phyloP scores from a whole-genome alignment of 2,797 vertebrate species.

The Pangasius mekongensis region DNA sequence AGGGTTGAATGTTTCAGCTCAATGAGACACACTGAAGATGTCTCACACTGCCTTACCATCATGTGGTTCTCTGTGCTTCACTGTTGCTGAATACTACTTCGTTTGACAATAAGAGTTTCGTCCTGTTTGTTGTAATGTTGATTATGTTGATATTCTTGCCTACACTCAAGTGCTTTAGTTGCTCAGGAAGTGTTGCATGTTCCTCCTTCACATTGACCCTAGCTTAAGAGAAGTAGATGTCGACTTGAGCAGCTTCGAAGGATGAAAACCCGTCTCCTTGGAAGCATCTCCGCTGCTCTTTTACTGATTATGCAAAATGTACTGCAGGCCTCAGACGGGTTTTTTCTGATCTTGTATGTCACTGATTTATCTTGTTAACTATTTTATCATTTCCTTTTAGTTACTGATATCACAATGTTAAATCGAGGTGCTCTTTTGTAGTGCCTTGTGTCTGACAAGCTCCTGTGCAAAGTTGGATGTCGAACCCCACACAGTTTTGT shows the following conservation, averaged over 20 bases:
- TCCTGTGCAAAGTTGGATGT: constrained; percentile 14
- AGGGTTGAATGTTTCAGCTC: not conserved
- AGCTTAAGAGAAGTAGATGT: constrained; percentile 38
- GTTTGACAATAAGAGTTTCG: constrained; percentile 7
- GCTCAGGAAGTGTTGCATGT: constrained; percentile 68
- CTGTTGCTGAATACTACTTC: constrained; percentile 11
- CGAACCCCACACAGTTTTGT: constrained; percentile 53
- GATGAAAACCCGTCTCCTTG: constrained; percentile 45
- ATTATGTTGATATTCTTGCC: constrained; percentile 50
- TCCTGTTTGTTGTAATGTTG: constrained; percentile 57
- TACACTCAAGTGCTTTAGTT: constrained; percentile 73
- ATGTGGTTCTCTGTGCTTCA: constrained; percentile 7
- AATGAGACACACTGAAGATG: not conserved
- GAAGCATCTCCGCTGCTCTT: constrained; percentile 32
- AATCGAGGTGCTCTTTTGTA: constrained; percentile 41
- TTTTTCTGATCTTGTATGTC: constrained; percentile 35
- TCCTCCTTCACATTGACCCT: constrained; percentile 44
- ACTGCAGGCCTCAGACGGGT: constrained; percentile 32
- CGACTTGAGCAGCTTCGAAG: constrained; percentile 12
- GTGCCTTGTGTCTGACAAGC: constrained; percentile 68
- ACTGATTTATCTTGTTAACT: constrained; percentile 32
- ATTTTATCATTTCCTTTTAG: constrained; percentile 33
- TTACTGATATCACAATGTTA: constrained; percentile 64
- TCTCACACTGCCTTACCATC: constrained; percentile 29
- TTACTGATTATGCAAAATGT: constrained; percentile 52